These are phyloP conservation scores for Hucho hucho DNA, from an alignment of 2,113 vertebrate species.

Conservation along the genomic window DNA sequence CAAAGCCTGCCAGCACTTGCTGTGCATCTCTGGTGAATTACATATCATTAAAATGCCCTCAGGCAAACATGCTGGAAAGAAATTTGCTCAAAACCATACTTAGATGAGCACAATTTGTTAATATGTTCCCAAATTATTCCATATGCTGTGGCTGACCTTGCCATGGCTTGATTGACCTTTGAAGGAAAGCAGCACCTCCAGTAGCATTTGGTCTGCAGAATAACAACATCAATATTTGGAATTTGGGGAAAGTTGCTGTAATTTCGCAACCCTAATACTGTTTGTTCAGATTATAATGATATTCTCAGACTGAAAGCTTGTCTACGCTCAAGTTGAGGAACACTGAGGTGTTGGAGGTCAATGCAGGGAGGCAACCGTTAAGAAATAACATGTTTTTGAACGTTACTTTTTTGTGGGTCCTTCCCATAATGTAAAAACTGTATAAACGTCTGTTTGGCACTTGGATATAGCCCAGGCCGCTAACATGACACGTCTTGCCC, in stretches of 20 bases:
- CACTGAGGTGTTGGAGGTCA: too few species aligned
- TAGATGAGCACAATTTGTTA: not conserved
- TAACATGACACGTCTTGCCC: conserved; percentile 39
- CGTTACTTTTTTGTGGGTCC: not conserved
- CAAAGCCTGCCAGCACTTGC: not conserved
- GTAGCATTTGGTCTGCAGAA: not conserved
- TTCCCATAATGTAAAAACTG: not conserved
- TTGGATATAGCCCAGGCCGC: not conserved
- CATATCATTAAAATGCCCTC: not conserved
- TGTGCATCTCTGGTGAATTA: not conserved
- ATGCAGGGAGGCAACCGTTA: too few species aligned
- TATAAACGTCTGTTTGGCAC: not conserved
- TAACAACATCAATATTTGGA: not conserved
- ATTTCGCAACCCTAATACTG: too few species aligned
- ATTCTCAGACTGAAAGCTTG: too few species aligned
- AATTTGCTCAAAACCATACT: not conserved
- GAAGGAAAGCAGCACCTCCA: not conserved
- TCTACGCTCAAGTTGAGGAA: too few species aligned
- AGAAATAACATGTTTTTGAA: too few species aligned
- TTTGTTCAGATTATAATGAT: too few species aligned
- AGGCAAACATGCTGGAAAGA: conserved; percentile 1
- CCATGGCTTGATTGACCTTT: not conserved
- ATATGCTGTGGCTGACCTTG: not conserved
- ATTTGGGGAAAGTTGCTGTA: not conserved
- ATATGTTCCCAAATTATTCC: not conserved